Evolutionary conservation across 2,113 vertebrate genomes (phyloP), one percentile per base, ranked within the genome.

Genomic region (Gobio gobio): DNA sequence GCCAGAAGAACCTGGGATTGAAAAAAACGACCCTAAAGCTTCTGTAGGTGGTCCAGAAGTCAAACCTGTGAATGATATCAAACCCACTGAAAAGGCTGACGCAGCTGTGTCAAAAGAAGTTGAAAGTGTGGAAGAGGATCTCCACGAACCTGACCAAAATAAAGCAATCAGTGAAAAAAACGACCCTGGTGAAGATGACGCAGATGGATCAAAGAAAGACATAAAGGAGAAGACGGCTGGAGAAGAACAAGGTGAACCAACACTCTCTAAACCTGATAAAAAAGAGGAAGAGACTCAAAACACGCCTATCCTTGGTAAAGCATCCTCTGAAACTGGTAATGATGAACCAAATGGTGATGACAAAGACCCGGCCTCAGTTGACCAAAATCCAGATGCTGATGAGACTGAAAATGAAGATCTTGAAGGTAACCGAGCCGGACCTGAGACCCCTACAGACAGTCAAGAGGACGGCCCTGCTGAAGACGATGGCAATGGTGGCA

Each of bases 141-240:
- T 0, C 2, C 2, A 0, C 18, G 3, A 4, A 74, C 10, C 5
- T 22, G 4, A 0, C 4, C 43, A 22, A 22, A 3, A 73, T 10
- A 0, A 47, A 47, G 22, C 2, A 33, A 0, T 1, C 1, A 3
- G 4, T 5, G 3, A 1, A 6, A 0, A 74, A 45, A 24, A 22
- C 12, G 10, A 24, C 1, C 2, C 10, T 24, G 22, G 1, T 12
- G 6, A 45, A 4, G 3, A 10, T 29, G 16, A 0, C 5, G 16
- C 9, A 6, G 64, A 20, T 10, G 9, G 1, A 40, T 4, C 8
- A 10, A 18, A 36, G 36, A 1, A 1, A 20, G 64, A 20, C 4
- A 0, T 3, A 20, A 4, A 80, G 29, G 12, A 66, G 33, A 18
- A 5, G 59, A 1, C 0, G 3, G 7, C 47, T 13, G 29, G 0